A percentile compares a stretch with the other conserved stretches of the same genome.
These are phyloP conservation scores for Taphrorychus bicolor DNA, from an alignment of 2,888 invertebrate species.

Conservation along the genomic window DNA sequence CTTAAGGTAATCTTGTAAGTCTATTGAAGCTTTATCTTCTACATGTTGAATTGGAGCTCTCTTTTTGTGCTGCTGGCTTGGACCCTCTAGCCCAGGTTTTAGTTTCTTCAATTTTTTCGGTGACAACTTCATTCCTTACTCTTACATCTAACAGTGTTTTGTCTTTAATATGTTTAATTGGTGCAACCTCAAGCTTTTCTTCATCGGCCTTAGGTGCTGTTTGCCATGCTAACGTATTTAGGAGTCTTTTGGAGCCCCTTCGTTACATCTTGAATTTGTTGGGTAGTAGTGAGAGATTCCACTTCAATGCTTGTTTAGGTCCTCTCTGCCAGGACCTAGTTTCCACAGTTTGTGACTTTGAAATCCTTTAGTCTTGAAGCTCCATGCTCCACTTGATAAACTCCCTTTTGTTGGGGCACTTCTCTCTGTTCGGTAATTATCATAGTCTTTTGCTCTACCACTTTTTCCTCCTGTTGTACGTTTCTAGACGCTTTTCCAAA, in stretches of 20 bases:
- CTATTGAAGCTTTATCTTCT: constrained; percentile 23
- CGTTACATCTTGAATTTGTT: constrained; percentile 4
- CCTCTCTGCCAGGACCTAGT: constrained; percentile 16
- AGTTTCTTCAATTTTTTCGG: neutral
- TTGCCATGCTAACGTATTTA: neutral
- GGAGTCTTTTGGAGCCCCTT: neutral
- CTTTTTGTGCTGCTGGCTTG: constrained; percentile 52
- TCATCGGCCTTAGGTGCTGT: constrained; percentile 10
- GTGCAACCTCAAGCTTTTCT: constrained; percentile 1
- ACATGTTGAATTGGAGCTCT: constrained; percentile 40
- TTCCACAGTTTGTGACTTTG: constrained; percentile 4
- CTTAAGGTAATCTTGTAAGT: constrained; percentile 15
- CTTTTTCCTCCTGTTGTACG: neutral
- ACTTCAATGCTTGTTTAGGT: constrained; percentile 21
- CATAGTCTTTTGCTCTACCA: neutral
- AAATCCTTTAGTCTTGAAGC: neutral
- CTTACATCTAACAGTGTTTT: neutral
- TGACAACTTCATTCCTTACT: neutral
- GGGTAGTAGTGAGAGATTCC: neutral
- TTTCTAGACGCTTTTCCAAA: constrained; percentile 48
- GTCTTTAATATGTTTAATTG: constrained; percentile 11
- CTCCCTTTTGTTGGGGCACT: constrained; percentile 3
- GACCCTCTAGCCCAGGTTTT: constrained; percentile 43
- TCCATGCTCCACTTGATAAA: neutral
- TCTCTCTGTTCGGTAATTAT: neutral